phyloP scores from a whole-genome alignment of 2,797 vertebrate species.

The Forpus xanthops region DNA sequence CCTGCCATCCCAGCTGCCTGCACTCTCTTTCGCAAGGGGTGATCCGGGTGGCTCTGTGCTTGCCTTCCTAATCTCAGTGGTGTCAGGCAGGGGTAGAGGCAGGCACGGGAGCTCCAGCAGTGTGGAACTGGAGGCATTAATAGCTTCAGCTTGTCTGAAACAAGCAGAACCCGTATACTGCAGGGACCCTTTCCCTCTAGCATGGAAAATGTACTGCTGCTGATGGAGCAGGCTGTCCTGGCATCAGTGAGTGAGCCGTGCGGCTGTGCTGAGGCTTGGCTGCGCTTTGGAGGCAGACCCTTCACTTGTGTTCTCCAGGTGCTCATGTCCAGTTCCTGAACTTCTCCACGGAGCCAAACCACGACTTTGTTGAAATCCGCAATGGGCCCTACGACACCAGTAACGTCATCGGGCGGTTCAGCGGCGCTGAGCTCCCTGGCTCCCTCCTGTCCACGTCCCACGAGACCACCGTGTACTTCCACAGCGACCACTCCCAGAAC shows the following conservation, averaged over 20 bases:
- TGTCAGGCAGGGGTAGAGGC: neutral
- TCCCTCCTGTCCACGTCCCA: slow-evolving; percentile 95
- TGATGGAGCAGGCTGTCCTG: rapidly evolving
- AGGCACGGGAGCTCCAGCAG: neutral
- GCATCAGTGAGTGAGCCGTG: rapidly evolving
- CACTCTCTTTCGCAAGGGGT: rapidly evolving
- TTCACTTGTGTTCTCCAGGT: slow-evolving; percentile 73
- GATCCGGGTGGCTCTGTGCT: neutral
- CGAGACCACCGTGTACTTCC: slow-evolving; percentile 93
- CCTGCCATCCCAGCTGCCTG: neutral
- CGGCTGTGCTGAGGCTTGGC: neutral
- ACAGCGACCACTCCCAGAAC: slow-evolving; percentile 98
- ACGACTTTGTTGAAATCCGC: slow-evolving; percentile 94
- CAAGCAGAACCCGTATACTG: rapidly evolving
- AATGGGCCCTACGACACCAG: slow-evolving; percentile 95
- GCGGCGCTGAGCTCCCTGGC: slow-evolving; percentile 85
- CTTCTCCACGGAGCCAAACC: slow-evolving; percentile 97
- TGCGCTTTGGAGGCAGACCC: neutral
- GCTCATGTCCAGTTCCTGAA: slow-evolving; percentile 96
- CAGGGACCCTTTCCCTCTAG: neutral
- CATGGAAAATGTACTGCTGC: rapidly evolving
- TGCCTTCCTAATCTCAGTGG: neutral
- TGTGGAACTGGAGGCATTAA: rapidly evolving
- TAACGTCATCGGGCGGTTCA: slow-evolving; percentile 90
- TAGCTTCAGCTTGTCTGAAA: neutral